Evolutionary conservation across 1,140 invertebrate genomes (phyloP), one percentile per base, ranked within the genome.

Genomic region (Camponotus pennsylvanicus): DNA sequence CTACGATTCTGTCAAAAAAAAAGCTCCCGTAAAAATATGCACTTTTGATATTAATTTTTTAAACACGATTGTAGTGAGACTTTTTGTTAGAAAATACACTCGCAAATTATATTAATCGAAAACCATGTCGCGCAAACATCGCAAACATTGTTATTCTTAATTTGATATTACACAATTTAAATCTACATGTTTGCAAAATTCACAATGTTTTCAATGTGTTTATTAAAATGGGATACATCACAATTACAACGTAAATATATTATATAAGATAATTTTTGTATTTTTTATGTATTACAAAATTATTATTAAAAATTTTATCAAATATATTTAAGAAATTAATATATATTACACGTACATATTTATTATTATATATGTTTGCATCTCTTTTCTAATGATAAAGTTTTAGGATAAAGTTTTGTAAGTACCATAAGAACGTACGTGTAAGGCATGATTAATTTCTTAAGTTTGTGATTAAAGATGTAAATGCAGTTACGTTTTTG

Each of bases 11-110:
- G 59, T 3, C n/a, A 42, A 9, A 15, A 40, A 40, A 6, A 6
- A 3, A 27, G 8, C 21, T 7, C 11, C 13, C 7, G 32, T 21
- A n/a, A 40, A 79, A 76, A 42, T 67, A 40, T 40, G 34, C 45
- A 8, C 32, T 69, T 55, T 40, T 67, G 34, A 57, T 80, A 80
- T 80, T 80, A 57, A 80, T 80, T 80, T 66, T 69, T 80, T 18
- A 80, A 80, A 57, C 27, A 27, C 21, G 34, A 55, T 11, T 3
- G 13, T 55, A 21, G 37, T 21, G 57, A n/a, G 18, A 45, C 15
- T 76, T 63, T 76, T 77, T 59, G 57, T 15, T 83, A 73, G 2
- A 75, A 73, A 73, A 73, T 34, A 34, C 13, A 6, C 32, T 21
- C 4, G 40, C 18, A 70, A 27, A 80, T 80, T 4, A 11, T 1